Base-by-base conservation (phyloP, 2,888 invertebrate species). In the Zaprionus bogoriensis region DNA sequence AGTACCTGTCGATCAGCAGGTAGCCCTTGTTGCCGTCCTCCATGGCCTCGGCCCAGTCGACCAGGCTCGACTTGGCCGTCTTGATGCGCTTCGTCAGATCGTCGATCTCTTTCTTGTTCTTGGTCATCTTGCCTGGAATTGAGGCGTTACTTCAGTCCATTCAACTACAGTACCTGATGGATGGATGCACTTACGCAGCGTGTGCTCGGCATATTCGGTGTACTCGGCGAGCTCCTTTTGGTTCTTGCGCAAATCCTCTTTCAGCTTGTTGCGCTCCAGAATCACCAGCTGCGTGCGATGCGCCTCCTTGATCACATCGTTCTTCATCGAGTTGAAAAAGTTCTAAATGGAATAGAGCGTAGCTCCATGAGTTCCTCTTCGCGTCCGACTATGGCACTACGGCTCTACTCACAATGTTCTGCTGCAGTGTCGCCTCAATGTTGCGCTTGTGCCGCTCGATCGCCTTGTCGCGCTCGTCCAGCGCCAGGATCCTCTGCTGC, bases 31-130 rank as follows among this genome's bases (percentile, higher is more conserved):
- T 93, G 30, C 93, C 93, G 59, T 94, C 92, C 70, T 93, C 93
- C 58, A 96, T 92, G 0, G 94, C 93, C 39, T 95, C 94, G 22
- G 94, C 93, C 95, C 95, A 96, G 48, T 94, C 94, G 42, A 93
- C 91, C 51, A 96, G 87, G 0, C 94, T 94, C 1, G 83, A 73
- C 67, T 90, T 91, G 3, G 89, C 95, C 89, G 95, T 94, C 59
- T 94, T 93, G 1, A 96, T 94, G 71, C 93, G 93, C 22, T 92
- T 91, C 77, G 95, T 95, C 9, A 94, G 87, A 7, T 91, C 89
- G 65, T 95, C 94, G 27, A 96, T 92, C 88, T 93, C 94, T 39
- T 92, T 92, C 22, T 93, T 90, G 2, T 93, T 89, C 36, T 92
- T 92, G 0, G 91, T 89, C 27, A 95, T 92, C 57, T 92, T 93